Base-by-base conservation (phyloP, 2,888 invertebrate genomes). In the Scrobipalpa costella region DNA sequence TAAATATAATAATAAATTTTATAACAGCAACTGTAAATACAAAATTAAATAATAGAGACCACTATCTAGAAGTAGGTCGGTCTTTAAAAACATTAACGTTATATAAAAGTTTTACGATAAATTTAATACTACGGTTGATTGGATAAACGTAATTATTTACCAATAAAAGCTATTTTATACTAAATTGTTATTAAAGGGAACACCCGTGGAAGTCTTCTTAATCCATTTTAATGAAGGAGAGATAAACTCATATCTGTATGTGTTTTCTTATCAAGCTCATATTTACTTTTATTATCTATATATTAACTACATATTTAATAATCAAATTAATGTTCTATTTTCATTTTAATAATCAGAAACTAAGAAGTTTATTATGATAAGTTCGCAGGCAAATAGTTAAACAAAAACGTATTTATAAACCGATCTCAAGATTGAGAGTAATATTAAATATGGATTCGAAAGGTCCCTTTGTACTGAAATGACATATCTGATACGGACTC, bases 41-140 rank as follows among this genome's bases (percentile, higher is more conserved):
- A 2, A 2, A 40, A n/a, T 13, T 11, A 40, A n/a, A n/a, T 40
- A 40, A 40, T 40, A 40, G 13, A 40, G 40, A 40, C 40, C 40
- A 40, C 40, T 40, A 40, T 40, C 40, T 40, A 40, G n/a, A 40
- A 40, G 13, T 40, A 40, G 40, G 13, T n/a, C n/a, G 40, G 40
- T 40, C 11, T 40, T 40, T n/a, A 40, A 40, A 40, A n/a, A 40
- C 11, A 40, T 40, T 40, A 40, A 40, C 11, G 40, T n/a, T n/a
- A n/a, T 7, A 13, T 40, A 40, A 40, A 40, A 13, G 11, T 40
- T 40, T 40, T 40, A 40, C 13, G 13, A 40, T n/a, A 13, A 2
- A 40, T n/a, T 13, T 40, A 40, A 13, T 40, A 40, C 40, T 13
- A 40, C 40, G 2, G 13, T 40, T 40, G n/a, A 40, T 40, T 40